Evolutionary conservation across 2,888 invertebrate species (phyloP).

Genomic region (Pherbina coryleti): DNA sequence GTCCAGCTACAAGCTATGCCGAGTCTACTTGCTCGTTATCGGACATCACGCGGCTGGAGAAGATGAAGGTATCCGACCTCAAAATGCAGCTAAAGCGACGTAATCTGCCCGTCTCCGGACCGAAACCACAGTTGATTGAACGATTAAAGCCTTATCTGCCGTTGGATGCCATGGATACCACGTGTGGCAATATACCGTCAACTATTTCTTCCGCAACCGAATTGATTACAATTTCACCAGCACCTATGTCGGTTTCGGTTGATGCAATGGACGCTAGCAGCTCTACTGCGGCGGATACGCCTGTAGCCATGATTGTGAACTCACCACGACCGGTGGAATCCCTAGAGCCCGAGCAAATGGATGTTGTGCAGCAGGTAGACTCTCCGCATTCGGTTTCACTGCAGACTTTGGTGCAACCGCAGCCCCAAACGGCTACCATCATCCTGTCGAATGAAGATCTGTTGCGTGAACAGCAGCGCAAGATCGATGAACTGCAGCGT

Average conservation of each 20-base stretch:
- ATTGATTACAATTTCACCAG: slow-evolving; percentile 43
- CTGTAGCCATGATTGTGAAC: slow-evolving; percentile 61
- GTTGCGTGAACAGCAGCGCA: slow-evolving; percentile 85
- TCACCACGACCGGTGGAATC: slow-evolving; percentile 55
- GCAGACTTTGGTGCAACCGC: slow-evolving; percentile 61
- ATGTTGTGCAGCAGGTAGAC: slow-evolving; percentile 67
- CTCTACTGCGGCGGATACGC: slow-evolving; percentile 50
- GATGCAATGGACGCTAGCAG: slow-evolving; percentile 62
- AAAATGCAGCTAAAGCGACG: slow-evolving; percentile 94
- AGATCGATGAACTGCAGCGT: slow-evolving; percentile 89
- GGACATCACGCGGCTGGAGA: slow-evolving; percentile 81
- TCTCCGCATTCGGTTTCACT: slow-evolving; percentile 61
- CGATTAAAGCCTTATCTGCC: slow-evolving; percentile 82
- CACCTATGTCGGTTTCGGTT: slow-evolving; percentile 19
- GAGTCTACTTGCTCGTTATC: slow-evolving; percentile 61
- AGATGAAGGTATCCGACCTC: slow-evolving; percentile 96
- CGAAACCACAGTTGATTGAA: slow-evolving; percentile 95
- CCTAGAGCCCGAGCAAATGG: slow-evolving; percentile 67
- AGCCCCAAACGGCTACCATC: slow-evolving; percentile 67
- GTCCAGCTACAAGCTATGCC: slow-evolving; percentile 66
- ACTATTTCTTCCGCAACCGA: slow-evolving; percentile 49
- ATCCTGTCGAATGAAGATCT: slow-evolving; percentile 76
- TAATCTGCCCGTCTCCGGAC: slow-evolving; percentile 94
- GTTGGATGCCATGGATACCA: slow-evolving; percentile 67
- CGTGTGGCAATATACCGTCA: slow-evolving; percentile 62